phyloP scores from a whole-genome alignment of 2,113 vertebrate genomes.

The Triplophysa tibetana region DNA sequence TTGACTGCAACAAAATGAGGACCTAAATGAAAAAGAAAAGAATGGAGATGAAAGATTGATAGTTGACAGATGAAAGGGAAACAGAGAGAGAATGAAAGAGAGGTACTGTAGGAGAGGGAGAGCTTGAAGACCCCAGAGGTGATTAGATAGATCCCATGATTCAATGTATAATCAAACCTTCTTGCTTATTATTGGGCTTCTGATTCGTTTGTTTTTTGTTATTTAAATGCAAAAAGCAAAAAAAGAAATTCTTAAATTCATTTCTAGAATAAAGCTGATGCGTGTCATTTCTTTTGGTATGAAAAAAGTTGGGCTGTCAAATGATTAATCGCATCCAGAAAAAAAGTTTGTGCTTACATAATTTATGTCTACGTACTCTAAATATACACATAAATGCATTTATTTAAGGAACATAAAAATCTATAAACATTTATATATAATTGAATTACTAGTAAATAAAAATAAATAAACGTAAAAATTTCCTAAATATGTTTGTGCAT shows the following conservation, averaged over 20 bases:
- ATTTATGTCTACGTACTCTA: no score
- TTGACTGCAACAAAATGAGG: conserved; percentile 97
- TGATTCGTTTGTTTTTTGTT: neutral
- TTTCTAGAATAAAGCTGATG: neutral
- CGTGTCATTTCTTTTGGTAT: no score
- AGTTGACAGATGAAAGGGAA: neutral
- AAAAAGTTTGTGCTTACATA: no score
- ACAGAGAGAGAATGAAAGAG: neutral
- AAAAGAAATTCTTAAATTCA: neutral
- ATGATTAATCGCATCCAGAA: no score
- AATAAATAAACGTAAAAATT: no score
- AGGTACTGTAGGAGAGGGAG: neutral
- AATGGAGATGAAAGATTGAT: neutral
- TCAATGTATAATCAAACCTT: neutral
- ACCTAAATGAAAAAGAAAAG: conserved; percentile 67
- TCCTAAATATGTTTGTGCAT: no score
- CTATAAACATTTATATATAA: no score
- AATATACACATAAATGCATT: no score
- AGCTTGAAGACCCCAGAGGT: neutral
- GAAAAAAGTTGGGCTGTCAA: no score
- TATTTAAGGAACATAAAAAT: no score
- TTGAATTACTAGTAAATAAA: no score
- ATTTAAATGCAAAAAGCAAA: neutral
- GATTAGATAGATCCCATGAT: neutral
- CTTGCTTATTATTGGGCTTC: neutral